Evolutionary conservation across 2,888 invertebrate genomes (phyloP).

Genomic region (Melanargia galathea): DNA sequence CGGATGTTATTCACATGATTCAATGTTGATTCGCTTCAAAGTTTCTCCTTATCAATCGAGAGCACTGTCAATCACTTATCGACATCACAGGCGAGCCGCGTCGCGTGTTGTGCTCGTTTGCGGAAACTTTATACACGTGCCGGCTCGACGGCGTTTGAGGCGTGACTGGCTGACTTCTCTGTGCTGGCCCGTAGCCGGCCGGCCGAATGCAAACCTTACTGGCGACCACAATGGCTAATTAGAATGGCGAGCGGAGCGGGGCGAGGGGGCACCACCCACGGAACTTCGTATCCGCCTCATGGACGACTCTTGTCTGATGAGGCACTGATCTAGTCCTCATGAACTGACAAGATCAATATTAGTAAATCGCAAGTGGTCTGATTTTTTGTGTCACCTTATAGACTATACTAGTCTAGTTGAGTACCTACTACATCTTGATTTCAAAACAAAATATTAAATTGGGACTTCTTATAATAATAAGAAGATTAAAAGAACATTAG

Average conservation of each 20-base stretch:
- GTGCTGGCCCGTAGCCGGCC: constrained; percentile 55
- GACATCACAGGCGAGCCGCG: constrained; percentile 67
- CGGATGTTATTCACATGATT: constrained; percentile 60
- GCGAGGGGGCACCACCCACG: constrained; percentile 73
- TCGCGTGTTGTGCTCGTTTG: constrained; percentile 41
- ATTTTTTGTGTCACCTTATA: constrained; percentile 21
- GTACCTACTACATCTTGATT: constrained; percentile 17
- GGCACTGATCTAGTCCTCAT: constrained; percentile 59
- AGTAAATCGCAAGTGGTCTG: constrained; percentile 37
- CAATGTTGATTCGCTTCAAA: constrained; percentile 49
- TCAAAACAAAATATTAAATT: not conserved
- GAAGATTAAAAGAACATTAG: too few species aligned
- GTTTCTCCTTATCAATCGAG: constrained; percentile 61
- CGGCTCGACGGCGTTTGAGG: constrained; percentile 59
- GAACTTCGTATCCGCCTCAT: constrained; percentile 77
- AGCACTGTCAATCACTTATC: constrained; percentile 73
- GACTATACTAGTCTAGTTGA: constrained; percentile 10
- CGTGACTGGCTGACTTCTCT: constrained; percentile 55
- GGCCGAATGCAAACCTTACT: constrained; percentile 72
- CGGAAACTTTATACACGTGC: constrained; percentile 54
- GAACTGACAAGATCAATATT: constrained; percentile 45
- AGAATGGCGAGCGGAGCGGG: constrained; percentile 74
- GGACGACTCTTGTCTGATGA: constrained; percentile 58
- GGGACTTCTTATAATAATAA: not conserved
- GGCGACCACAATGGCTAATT: constrained; percentile 80